Percentiles rank a stretch among this genome's conserved stretches.
phyloP scores from a whole-genome alignment of 2,888 invertebrate genomes.

The Mesorhabditis belari region DNA sequence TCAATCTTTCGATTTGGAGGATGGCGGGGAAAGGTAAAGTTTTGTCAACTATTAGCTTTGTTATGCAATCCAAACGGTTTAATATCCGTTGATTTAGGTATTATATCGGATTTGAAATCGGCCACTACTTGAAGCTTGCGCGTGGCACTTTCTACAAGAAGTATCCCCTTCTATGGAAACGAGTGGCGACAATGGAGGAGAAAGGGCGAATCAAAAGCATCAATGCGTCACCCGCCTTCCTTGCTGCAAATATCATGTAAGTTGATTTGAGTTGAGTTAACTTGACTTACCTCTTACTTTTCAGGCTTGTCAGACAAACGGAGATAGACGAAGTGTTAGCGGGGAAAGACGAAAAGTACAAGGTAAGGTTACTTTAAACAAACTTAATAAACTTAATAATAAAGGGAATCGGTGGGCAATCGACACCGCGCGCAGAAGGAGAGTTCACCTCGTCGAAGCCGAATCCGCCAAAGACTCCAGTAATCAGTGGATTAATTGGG shows the following conservation, averaged over 20 bases:
- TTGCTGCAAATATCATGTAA: constrained; percentile 75
- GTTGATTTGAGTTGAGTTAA: constrained; percentile 2
- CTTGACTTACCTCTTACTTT: neutral
- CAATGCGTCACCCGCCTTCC: constrained; percentile 45
- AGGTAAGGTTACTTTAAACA: neutral
- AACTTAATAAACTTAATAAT: neutral
- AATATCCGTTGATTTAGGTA: constrained; percentile 6
- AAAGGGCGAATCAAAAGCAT: constrained; percentile 73
- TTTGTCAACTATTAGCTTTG: neutral
- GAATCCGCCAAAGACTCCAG: neutral
- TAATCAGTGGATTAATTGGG: no score
- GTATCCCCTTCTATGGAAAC: constrained; percentile 91
- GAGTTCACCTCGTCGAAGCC: neutral
- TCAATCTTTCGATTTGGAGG: constrained; percentile 89
- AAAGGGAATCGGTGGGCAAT: neutral
- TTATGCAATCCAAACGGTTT: neutral
- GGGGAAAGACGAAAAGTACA: constrained; percentile 92
- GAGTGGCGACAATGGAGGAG: constrained; percentile 89
- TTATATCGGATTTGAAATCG: constrained; percentile 67
- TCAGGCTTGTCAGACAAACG: constrained; percentile 69
- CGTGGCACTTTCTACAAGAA: constrained; percentile 94
- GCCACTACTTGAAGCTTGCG: constrained; percentile 93
- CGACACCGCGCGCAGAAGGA: neutral
- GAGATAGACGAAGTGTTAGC: constrained; percentile 85
- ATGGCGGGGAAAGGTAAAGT: constrained; percentile 68